These are phyloP conservation scores for Psophia crepitans DNA, from an alignment of 2,113 vertebrate genomes.

Conservation along the genomic window DNA sequence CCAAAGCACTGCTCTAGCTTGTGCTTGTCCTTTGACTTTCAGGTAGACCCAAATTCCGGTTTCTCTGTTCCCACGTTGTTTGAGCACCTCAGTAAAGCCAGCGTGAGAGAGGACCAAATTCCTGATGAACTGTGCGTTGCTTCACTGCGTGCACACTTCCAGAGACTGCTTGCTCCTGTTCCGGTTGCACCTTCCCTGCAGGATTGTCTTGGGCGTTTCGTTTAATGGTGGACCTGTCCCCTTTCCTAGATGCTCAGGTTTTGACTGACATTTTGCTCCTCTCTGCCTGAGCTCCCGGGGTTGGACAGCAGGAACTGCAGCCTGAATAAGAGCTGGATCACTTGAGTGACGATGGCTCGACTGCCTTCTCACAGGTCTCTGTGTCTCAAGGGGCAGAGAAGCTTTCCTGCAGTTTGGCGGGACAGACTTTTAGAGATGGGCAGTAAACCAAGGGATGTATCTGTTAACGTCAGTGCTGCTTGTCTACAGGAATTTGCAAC, in stretches of 20 bases:
- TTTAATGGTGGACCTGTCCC: background rate
- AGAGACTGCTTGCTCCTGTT: fast-evolving
- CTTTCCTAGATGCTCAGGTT: background rate
- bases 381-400: background rate
- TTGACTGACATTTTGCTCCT: background rate
- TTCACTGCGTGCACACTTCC: background rate
- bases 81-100: background rate
- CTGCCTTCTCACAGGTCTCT: background rate
- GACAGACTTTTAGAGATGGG: background rate
- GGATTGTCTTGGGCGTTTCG: background rate
- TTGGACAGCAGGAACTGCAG: background rate
- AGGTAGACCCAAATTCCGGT: background rate
- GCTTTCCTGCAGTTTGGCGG: background rate
- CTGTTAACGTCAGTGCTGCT: background rate
- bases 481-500: background rate
- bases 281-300: background rate
- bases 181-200: background rate
- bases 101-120: background rate
- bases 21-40: background rate
- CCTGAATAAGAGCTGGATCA: background rate
- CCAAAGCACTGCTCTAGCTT: background rate
- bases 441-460: background rate
- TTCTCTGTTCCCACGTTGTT: background rate
- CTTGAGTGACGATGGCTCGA: background rate
- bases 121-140: background rate